phyloP scores from a whole-genome alignment of 2,888 invertebrate species.

The Ptychoptera albimana region DNA sequence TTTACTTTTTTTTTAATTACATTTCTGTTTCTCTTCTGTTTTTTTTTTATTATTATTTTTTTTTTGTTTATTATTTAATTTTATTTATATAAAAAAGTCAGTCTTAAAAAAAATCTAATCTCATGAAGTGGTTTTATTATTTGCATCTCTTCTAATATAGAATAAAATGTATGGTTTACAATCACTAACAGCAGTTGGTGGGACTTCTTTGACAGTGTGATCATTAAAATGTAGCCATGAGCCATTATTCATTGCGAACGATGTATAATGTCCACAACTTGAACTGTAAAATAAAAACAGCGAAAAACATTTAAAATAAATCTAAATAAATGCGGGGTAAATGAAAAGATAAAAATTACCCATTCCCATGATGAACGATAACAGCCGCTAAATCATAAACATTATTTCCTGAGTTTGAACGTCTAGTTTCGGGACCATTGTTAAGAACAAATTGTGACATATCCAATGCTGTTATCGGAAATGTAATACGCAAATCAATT shows the following conservation, averaged over 20 bases:
- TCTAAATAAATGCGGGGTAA: neutral
- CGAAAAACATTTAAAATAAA: slow-evolving; percentile 4
- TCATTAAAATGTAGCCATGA: slow-evolving; percentile 82
- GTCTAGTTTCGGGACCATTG: slow-evolving; percentile 47
- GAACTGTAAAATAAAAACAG: slow-evolving; percentile 35
- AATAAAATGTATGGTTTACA: slow-evolving; percentile 77
- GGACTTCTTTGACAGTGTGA: slow-evolving; percentile 47
- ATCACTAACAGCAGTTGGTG: slow-evolving; percentile 48
- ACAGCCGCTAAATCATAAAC: slow-evolving; percentile 67
- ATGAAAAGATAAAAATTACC: slow-evolving; percentile 31
- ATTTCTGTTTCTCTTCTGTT: too few species aligned
- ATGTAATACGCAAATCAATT: slow-evolving; percentile 60
- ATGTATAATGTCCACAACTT: slow-evolving; percentile 73
- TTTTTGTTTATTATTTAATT: too few species aligned
- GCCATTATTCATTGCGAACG: slow-evolving; percentile 63
- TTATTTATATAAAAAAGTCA: slow-evolving; percentile 6
- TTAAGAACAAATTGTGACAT: slow-evolving; percentile 60
- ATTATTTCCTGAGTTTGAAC: slow-evolving; percentile 43
- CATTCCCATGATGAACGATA: slow-evolving; percentile 67
- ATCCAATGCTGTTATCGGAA: slow-evolving; percentile 58
- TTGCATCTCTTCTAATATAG: slow-evolving; percentile 52
- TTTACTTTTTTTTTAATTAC: too few species aligned
- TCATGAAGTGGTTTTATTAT: slow-evolving; percentile 11
- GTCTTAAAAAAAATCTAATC: slow-evolving; percentile 10
- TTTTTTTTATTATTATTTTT: too few species aligned